Evolutionary conservation across 2,888 invertebrate species (phyloP), one percentile per base, ranked within the genome.

Genomic region (Napeogenes sylphis): DNA sequence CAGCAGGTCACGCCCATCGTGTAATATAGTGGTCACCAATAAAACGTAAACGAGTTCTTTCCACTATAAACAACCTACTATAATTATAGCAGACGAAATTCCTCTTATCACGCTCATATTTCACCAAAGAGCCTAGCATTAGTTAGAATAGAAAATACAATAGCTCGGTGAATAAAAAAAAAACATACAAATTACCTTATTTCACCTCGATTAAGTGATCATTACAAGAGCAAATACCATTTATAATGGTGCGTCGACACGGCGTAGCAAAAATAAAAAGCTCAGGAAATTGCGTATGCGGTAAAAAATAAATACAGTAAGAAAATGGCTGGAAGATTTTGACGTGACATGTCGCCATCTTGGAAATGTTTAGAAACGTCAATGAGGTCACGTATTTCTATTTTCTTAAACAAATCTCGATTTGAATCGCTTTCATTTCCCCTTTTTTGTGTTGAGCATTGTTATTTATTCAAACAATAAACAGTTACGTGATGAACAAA

Each of bases 11-110:
- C 86, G 83, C 86, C 85, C 81, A 73, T 76, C 66, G 73, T 70
- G 82, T 87, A 87, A 87, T 88, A 87, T 85, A 88, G 86, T 86
- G 84, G 87, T 87, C 81, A 87, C 81, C 85, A 86, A 86, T 85
- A 85, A 87, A 78, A 83, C 78, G 74, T 72, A 82, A 85, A 84
- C 84, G 85, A 85, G 83, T 83, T 80, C 78, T 76, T 82, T 65
- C 79, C 78, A 79, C 82, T 80, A 87, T 87, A 87, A 87, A 87
- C 86, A 83, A 85, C 83, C 76, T 67, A 72, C 73, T 74, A 86
- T 85, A 88, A 87, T 87, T 87, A 88, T 80, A 76, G 79, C 80
- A 79, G 82, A 86, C 83, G 80, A 85, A 86, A 85, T 85, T 85
- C 79, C 80, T 85, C 84, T 86, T 87, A 88, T 86, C 87, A 82